These are phyloP conservation scores for Tinamus guttatus DNA, from an alignment of 2,113 vertebrate species.

Conservation along the genomic window DNA sequence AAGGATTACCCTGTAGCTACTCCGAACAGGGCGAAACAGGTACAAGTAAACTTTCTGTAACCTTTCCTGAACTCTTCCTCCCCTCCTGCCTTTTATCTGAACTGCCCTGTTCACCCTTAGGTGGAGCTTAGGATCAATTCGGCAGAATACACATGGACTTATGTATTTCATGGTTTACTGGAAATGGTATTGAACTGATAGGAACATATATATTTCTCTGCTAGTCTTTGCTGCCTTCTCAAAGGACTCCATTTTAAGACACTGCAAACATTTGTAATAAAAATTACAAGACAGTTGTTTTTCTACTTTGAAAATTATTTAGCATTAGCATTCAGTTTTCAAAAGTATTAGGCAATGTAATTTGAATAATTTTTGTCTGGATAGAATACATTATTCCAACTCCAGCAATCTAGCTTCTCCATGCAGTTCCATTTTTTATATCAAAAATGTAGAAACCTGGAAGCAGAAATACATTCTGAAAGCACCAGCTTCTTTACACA, in stretches of 20 bases:
- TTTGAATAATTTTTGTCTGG: not conserved
- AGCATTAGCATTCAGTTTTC: not conserved
- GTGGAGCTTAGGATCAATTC: not conserved
- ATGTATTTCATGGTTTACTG: accelerated
- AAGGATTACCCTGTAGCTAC: not conserved
- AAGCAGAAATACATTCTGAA: not conserved
- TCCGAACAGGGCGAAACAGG: not conserved
- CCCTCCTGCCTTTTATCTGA: not conserved
- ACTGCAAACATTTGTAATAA: not conserved
- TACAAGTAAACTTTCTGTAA: not conserved
- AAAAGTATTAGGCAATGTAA: not conserved
- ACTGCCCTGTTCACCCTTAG: not conserved
- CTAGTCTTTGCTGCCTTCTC: not conserved
- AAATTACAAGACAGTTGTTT: not conserved
- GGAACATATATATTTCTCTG: not conserved
- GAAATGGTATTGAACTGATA: not conserved
- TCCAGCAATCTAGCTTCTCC: not conserved
- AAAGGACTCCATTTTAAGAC: not conserved
- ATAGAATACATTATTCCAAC: not conserved
- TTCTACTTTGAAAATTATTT: not conserved
- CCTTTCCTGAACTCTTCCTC: not conserved
- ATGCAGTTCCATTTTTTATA: not conserved
- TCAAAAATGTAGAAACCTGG: not conserved
- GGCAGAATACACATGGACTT: not conserved
- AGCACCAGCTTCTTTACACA: not conserved